A percentile compares a stretch with the other conserved stretches of the same genome.
Evolutionary conservation across 1,140 invertebrate genomes (phyloP).

Genomic region (Ephestia elutella): DNA sequence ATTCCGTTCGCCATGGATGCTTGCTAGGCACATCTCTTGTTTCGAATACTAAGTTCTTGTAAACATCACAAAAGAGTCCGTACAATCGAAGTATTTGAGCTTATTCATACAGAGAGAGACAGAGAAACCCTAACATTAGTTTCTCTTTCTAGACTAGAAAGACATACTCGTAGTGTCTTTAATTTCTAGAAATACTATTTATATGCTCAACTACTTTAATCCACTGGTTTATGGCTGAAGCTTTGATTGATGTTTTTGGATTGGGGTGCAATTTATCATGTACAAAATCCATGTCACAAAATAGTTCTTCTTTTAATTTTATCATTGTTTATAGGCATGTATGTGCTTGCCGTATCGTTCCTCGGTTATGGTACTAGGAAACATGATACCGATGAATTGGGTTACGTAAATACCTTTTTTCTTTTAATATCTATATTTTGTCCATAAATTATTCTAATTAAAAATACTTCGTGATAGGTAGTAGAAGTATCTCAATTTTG

Average conservation of each 20-base stretch:
- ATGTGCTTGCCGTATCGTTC: conserved; percentile 48
- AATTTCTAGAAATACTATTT: too few species aligned
- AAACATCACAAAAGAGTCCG: background rate
- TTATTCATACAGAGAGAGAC: background rate
- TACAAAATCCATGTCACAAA: background rate
- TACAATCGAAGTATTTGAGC: background rate
- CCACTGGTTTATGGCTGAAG: background rate
- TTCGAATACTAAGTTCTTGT: background rate
- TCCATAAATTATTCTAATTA: too few species aligned
- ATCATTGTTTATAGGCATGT: conserved; percentile 45
- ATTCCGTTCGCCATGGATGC: too few species aligned
- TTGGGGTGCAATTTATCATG: conserved; percentile 10
- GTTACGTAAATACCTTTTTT: conserved; percentile 32
- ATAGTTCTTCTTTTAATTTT: conserved; percentile 10
- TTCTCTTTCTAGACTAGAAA: too few species aligned
- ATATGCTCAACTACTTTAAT: background rate
- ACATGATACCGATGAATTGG: conserved; percentile 44
- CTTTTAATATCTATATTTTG: background rate
- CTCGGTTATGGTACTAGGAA: conserved; percentile 46
- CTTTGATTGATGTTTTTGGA: background rate
- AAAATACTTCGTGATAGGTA: too few species aligned
- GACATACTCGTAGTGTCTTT: too few species aligned
- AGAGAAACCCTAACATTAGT: too few species aligned
- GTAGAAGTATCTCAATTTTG: background rate
- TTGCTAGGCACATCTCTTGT: too few species aligned